Base-by-base conservation (phyloP, 2,797 vertebrate genomes). In the Ceryle rudis region DNA sequence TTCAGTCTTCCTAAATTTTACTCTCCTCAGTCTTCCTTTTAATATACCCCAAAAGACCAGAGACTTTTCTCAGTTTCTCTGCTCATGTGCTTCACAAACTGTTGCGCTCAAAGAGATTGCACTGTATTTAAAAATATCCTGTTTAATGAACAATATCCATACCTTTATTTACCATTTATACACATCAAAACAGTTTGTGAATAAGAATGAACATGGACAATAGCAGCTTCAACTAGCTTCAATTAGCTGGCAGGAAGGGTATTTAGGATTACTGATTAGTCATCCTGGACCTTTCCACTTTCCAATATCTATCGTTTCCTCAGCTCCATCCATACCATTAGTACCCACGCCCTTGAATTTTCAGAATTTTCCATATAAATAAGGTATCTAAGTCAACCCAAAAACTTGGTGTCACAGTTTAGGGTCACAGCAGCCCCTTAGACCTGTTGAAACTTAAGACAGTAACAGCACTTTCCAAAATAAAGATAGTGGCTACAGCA, bases 81-180 rank as follows among this genome's bases (percentile, higher is more conserved):
- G 35, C 13, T 87, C 41, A 70, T 4, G 11, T 47, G 25, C 74
- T 60, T 86, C 77, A 82, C 78, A 81, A 94, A 37, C 61, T 85
- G 25, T 79, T 62, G 75, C 20, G 69, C 20, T 37, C 14, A 3
- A 72, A 81, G 60, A 73, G 10, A 79, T 61, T 10, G 10, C 22
- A 52, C 29, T 61, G 37, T 70, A 91, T 67, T 90, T 79, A 28
- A 62, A 77, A 72, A 88, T 41, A 41, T 41, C 15, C 41, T 15
- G 58, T 49, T 58, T 57, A 71, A 71, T 83, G 79, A 82, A 81
- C 26, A 86, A 52, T 25, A 81, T 23, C 57, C 29, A 70, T 7
- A 11, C 67, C 81, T 94, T 89, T 94, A 93, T 94, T 96, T 65
- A 86, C n/a, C 33, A 86, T 52, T 92, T 60, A 80, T 57, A 86